Evolutionary conservation across 2,888 invertebrate species (phyloP).

Genomic region (Hirtodrosophila histrioides): DNA sequence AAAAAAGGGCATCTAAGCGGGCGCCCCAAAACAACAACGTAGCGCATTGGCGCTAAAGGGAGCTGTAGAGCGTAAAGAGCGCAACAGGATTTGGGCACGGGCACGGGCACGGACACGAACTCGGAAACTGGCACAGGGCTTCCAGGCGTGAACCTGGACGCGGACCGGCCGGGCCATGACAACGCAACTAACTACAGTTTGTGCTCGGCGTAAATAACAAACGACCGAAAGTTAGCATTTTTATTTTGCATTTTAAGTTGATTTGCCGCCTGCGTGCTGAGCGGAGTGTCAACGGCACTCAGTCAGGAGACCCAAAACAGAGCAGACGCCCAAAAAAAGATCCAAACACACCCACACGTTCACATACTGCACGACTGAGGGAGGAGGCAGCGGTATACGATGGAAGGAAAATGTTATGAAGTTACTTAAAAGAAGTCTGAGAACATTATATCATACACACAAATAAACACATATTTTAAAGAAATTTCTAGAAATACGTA

Average conservation of each 20-base stretch:
- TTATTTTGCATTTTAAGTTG: constrained; percentile 79
- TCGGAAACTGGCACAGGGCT: constrained; percentile 24
- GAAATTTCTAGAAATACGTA: no score
- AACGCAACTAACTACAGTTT: constrained; percentile 73
- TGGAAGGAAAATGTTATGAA: constrained; percentile 21
- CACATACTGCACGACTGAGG: constrained; percentile 48
- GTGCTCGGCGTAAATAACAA: constrained; percentile 68
- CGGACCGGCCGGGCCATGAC: constrained; percentile 63
- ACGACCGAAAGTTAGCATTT: constrained; percentile 67
- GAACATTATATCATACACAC: background rate
- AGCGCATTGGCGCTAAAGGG: constrained; percentile 42
- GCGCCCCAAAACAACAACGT: constrained; percentile 41
- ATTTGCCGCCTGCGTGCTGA: constrained; percentile 64
- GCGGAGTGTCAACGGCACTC: constrained; percentile 61
- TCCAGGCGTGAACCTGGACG: constrained; percentile 50
- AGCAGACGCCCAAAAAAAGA: constrained; percentile 8
- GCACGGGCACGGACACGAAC: constrained; percentile 2
- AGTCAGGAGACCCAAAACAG: constrained; percentile 37
- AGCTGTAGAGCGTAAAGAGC: constrained; percentile 67
- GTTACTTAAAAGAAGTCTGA: constrained; percentile 9
- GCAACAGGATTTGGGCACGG: constrained; percentile 75
- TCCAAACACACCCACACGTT: constrained; percentile 52
- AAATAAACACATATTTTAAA: no score
- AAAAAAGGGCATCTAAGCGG: constrained; percentile 48
- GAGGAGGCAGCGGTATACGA: constrained; percentile 8